phyloP scores from a whole-genome alignment of 2,888 invertebrate species.

The Scaptomyza reducta region DNA sequence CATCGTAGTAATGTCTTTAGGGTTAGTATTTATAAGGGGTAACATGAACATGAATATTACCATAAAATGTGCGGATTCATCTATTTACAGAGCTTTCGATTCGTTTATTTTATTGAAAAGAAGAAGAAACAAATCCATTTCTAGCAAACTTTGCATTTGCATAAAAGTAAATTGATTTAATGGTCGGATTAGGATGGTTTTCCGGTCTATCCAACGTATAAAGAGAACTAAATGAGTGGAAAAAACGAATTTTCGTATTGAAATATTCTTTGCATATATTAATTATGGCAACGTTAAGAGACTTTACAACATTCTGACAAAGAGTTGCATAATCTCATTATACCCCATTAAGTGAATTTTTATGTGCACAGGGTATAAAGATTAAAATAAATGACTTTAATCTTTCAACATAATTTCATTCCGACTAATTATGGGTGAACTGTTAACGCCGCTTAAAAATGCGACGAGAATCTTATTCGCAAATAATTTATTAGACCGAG shows the following conservation, averaged over 20 bases:
- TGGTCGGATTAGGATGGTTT: too few species aligned
- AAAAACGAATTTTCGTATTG: too few species aligned
- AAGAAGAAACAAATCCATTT: neutral
- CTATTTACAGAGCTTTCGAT: neutral
- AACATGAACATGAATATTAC: neutral
- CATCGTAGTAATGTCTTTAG: neutral
- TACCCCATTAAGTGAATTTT: constrained; percentile 36
- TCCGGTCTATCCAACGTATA: too few species aligned
- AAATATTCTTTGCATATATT: too few species aligned
- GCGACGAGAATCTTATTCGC: constrained; percentile 29
- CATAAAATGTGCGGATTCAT: neutral
- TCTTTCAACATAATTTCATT: constrained; percentile 68
- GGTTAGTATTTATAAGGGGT: too few species aligned
- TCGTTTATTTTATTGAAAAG: neutral
- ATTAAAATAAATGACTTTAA: constrained; percentile 63
- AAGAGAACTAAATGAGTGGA: too few species aligned
- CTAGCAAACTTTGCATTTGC: too few species aligned
- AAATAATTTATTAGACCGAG: constrained; percentile 61
- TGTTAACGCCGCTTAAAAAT: constrained; percentile 48
- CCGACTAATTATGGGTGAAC: constrained; percentile 58
- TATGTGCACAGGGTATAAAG: neutral
- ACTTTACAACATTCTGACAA: too few species aligned
- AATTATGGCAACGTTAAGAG: too few species aligned
- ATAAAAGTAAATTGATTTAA: too few species aligned
- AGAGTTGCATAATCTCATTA: neutral